Conservation (phyloP, 2,797 vertebrate species). For the Lithobates sylvaticus region DNA sequence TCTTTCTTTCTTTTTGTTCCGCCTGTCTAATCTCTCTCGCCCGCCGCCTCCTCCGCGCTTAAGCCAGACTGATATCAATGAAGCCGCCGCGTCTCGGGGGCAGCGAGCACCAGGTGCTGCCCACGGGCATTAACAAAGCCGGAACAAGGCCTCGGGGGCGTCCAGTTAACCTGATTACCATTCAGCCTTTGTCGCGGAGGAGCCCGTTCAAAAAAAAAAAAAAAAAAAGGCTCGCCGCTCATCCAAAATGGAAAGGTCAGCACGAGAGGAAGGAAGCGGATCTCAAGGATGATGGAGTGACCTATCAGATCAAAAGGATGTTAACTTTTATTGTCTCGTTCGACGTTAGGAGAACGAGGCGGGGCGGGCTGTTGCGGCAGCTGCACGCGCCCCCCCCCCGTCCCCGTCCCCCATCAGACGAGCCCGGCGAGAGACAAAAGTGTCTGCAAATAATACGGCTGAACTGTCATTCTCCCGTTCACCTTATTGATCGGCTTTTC, state of each 20-base stretch:
- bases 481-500: constrained; percentile 63
- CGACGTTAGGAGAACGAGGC: constrained; percentile 29
- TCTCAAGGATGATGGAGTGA: constrained; percentile 46
- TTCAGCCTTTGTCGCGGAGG: constrained; percentile 41
- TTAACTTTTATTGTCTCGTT: constrained; percentile 69
- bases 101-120: constrained; percentile 16
- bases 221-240: constrained; percentile 21
- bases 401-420: constrained; percentile 44
- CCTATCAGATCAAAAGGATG: constrained; percentile 69
- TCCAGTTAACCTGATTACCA: constrained; percentile 41
- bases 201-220: not conserved
- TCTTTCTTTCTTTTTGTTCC: not conserved
- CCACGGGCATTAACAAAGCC: constrained; percentile 40
- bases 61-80: constrained; percentile 20
- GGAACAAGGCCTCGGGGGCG: not conserved
- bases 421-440: constrained; percentile 57
- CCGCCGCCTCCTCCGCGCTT: not conserved
- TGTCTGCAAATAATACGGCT: constrained; percentile 68
- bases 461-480: constrained; percentile 64
- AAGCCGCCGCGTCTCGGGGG: not conserved
- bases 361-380: constrained; percentile 62
- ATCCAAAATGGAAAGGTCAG: constrained; percentile 53
- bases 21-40: constrained; percentile 2
- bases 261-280: constrained; percentile 28
- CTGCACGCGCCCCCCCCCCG: constrained; percentile 41